phyloP scores from a whole-genome alignment of 1,140 invertebrate genomes.

The Drosophila elegans region DNA sequence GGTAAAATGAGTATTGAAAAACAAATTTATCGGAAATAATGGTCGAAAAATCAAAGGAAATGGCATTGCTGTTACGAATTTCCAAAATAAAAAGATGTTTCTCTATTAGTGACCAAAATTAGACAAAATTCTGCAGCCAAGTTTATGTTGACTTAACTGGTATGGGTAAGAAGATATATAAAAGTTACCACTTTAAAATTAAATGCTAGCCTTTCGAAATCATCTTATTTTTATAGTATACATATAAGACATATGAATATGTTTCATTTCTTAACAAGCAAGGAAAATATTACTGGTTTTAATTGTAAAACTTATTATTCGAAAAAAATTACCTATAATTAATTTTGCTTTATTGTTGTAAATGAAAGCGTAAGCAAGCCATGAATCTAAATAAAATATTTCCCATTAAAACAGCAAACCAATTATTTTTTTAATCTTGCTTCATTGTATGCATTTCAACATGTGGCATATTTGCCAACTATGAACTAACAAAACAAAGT shows the following conservation, averaged over 20 bases:
- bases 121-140: not conserved
- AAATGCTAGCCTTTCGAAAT: too few relatives aligned
- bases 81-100: not conserved
- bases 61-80: slow-evolving; percentile 1
- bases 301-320: too few relatives aligned
- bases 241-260: too few relatives aligned
- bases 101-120: not conserved
- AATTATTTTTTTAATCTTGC: slow-evolving; percentile 20
- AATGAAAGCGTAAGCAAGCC: not conserved
- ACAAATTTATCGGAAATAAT: slow-evolving; percentile 12
- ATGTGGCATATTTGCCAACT: slow-evolving; percentile 23
- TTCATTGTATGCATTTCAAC: slow-evolving; percentile 8
- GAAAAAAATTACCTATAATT: too few relatives aligned
- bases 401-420: not conserved
- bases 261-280: too few relatives aligned
- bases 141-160: too few relatives aligned
- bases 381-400: slow-evolving; percentile 3
- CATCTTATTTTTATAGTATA: too few relatives aligned
- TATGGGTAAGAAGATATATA: not conserved
- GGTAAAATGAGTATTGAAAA: slow-evolving; percentile 20
- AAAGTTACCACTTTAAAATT: too few relatives aligned
- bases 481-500: slow-evolving; percentile 29
- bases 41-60: slow-evolving; percentile 13
- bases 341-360: too few relatives aligned
- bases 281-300: too few relatives aligned